Base-by-base conservation (phyloP, 1,140 invertebrate genomes). In the Meloidogyne exigua region DNA sequence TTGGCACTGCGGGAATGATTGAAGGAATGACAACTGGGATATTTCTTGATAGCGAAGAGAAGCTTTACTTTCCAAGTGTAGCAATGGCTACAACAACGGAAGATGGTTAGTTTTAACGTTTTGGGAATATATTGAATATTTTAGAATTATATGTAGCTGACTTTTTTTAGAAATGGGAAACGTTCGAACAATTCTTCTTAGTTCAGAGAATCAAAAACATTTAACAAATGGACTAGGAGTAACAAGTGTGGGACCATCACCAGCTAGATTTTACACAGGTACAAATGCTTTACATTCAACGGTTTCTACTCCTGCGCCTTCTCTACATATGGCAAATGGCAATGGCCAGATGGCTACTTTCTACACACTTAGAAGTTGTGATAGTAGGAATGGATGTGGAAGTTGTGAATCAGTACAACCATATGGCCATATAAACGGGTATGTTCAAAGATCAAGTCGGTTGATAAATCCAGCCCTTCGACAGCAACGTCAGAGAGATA, bases 131-230 rank as follows among this genome's bases (percentile, higher is more conserved):
- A 15, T 25, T 36, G 11, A 12, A 28, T 25, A 28, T 26, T 71
- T 23, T 7, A 39, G 15, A 32, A 3, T 32, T 32, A 32, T 32
- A n/a, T n/a, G n/a, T n/a, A 32, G 28, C 28, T 32, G 28, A 32
- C 7, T 32, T 32, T 32, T 21, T 75, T 76, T 11, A 78, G 76
- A 78, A 26, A 49, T 74, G 39, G 66, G 76, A 18, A 44, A 74
- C 13, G 76, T 83, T 28, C 77, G 76, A 39, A 81, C 80, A n/a
- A 68, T 84, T 42, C 71, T 84, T 12, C 81, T 84, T 4, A 79
- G 76, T 44, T 26, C 72, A 21, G 72, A 81, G 9, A 28, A 44
- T 3, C 69, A 49, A 42, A 71, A 42, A 18, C 18, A 32, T 70
- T 70, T 70, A 23, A 39, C 15, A 13, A 13, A 39, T 0, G 28